Evolutionary conservation across 1,140 invertebrate species (phyloP), one percentile per base, ranked within the genome.

Genomic region (Drosophila nikananu): DNA sequence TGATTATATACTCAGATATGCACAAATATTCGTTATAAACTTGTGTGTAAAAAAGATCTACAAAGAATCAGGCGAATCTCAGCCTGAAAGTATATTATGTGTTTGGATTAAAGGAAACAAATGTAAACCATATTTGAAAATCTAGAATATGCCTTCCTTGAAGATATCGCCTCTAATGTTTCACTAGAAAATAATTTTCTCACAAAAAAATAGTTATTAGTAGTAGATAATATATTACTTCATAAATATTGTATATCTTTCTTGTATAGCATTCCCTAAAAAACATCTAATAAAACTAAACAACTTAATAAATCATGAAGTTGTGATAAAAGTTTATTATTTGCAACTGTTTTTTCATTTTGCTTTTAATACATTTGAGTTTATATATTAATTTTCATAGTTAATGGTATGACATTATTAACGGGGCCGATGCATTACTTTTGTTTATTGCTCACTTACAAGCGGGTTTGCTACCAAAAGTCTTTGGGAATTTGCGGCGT

Each of bases 401-500:
- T 77, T 82, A 77, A 67, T 52, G 62, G 15, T 27, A 76, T 51
- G 65, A 80, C 71, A 74, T 72, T 80, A 55, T 63, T 83, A 80
- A 80, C 64, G 51, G 77, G 75, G 82, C 81, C 84, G 61, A 52
- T 80, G 60, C 79, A 76, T 77, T 52, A 77, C 51, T 61, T 52
- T 66, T 10, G 17, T 39, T 39, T 39, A 37, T 80, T 80, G 76
- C 52, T 67, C 62, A 58, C 27, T 57, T 44, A 48, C 21, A 46
- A 58, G 58, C 67, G 32, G 27, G 44, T 17, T 55, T 60, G 63
- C 63, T 64, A 74, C 72, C 49, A 62, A 64, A 83, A 46, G 49
- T 71, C 68, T 73, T 61, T 61, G 46, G 44, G 44, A 60, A 39
- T 58, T 55, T 19, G 1, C 52, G 65, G 37, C 32, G 12, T 30